phyloP scores from a whole-genome alignment of 2,888 invertebrate genomes.

The Lasioglossum vierecki region DNA sequence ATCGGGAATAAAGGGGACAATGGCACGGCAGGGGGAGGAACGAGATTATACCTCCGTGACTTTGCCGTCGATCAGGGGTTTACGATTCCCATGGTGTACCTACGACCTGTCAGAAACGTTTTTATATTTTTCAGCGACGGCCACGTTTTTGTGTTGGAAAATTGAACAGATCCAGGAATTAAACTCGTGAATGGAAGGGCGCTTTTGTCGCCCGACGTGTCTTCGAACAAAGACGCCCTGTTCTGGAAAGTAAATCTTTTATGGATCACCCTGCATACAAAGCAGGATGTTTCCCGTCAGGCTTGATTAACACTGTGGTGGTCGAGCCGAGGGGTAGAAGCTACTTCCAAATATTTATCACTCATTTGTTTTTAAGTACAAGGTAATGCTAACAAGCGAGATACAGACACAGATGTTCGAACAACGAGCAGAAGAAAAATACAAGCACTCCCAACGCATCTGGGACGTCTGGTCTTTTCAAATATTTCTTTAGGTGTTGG shows the following conservation, averaged over 20 bases:
- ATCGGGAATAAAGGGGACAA: constrained; percentile 40
- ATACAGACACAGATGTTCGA: background rate
- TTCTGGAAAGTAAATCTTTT: background rate
- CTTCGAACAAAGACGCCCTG: background rate
- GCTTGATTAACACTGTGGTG: background rate
- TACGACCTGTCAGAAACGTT: background rate
- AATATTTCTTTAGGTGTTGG: constrained; percentile 6
- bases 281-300: background rate
- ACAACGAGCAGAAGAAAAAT: background rate
- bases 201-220: background rate
- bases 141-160: too few relatives aligned
- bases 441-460: background rate
- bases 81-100: constrained; percentile 8
- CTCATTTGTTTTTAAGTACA: background rate
- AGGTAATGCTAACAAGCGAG: background rate
- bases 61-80: constrained; percentile 50
- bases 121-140: background rate
- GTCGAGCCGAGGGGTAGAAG: background rate
- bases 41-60: constrained; percentile 59
- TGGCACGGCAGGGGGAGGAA: constrained; percentile 18
- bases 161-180: background rate
- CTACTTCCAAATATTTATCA: background rate
- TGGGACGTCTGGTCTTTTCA: background rate
- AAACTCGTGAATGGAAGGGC: background rate
- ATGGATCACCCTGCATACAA: background rate